Percentiles rank a stretch among this genome's conserved stretches.
These are phyloP conservation scores for Andrena cerasifolii DNA, from an alignment of 1,140 invertebrate genomes.

Conservation along the genomic window DNA sequence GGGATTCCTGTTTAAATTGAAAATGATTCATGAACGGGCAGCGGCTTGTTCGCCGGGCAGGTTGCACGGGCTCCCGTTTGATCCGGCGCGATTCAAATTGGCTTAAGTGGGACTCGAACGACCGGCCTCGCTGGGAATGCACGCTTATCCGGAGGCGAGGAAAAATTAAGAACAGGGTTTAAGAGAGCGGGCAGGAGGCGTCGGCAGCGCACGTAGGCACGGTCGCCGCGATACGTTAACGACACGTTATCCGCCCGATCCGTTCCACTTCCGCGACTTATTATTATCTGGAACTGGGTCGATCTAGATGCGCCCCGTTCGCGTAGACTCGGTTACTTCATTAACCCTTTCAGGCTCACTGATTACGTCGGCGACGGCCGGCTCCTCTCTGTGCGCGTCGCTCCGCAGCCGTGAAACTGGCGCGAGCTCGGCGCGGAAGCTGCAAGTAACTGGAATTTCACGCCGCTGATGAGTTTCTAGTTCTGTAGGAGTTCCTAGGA, in stretches of 20 bases:
- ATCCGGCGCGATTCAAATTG: not conserved
- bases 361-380: not conserved
- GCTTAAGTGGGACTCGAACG: not conserved
- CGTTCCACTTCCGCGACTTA: slow-evolving; percentile 55
- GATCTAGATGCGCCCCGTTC: slow-evolving; percentile 59
- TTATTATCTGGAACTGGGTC: slow-evolving; percentile 65
- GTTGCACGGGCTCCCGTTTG: slow-evolving; percentile 7
- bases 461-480: not conserved
- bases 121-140: not conserved
- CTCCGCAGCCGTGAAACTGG: not conserved
- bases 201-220: not conserved
- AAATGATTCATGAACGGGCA: slow-evolving; percentile 11
- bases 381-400: no score
- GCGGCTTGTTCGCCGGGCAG: no score
- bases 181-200: not conserved
- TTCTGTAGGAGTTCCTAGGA: not conserved
- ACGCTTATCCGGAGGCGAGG: slow-evolving; percentile 16
- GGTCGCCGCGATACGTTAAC: not conserved
- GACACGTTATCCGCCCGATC: slow-evolving; percentile 57
- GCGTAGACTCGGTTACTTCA: slow-evolving; percentile 17
- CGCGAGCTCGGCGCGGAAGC: no score
- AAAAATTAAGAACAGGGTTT: slow-evolving; percentile 38
- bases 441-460: no score
- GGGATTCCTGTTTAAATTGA: slow-evolving; percentile 38
- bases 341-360: slow-evolving; percentile 13